Base-by-base conservation (phyloP, 2,113 vertebrate species). In the Clarias gariepinus region DNA sequence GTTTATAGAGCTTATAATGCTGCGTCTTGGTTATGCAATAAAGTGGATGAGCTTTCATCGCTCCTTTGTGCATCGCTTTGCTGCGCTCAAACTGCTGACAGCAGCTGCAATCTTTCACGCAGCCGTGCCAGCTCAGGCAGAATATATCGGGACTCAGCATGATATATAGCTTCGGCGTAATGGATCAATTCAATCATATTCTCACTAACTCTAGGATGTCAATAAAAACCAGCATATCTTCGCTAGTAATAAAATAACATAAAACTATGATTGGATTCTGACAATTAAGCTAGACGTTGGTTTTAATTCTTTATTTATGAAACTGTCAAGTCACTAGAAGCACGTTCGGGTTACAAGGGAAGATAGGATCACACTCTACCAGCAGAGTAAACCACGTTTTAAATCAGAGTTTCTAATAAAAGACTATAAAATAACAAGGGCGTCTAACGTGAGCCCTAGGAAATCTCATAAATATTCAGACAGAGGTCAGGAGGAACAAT, bases 31-130 rank as follows among this genome's bases (percentile, higher is more conserved):
- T 85, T 85, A 88, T 58, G 83, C 55, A 88, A 85, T 88, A 33
- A 82, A 88, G 87, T 77, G 30, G 16, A 55, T 85, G 77, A 74
- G 83, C 60, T 88, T 82, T 85, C 52, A 85, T 77, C 55, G 63
- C 85, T 76, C n/a, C 58, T 76, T 85, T 85, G 82, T 84, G 28
- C 9, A 10, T 58, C 66, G 69, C 57, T 13, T 81, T 21, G 18
- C 78, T 55, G 79, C n/a, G n/a, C 66, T 61, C 21, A 84, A 83
- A 89, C 74, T 68, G 86, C 83, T 88, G 57, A 88, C 89, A 86
- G 57, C 86, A 86, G 63, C 71, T 60, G 64, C 86, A 80, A 81
- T 89, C 82, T 87, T 77, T 89, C 89, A 86, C 23, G 71, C 78
- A 86, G 85, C 66, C 73, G 63, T 88, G 74, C 83, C 74, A 69